phyloP scores from a whole-genome alignment of 2,113 vertebrate species.

The Sminthopsis crassicaudata region DNA sequence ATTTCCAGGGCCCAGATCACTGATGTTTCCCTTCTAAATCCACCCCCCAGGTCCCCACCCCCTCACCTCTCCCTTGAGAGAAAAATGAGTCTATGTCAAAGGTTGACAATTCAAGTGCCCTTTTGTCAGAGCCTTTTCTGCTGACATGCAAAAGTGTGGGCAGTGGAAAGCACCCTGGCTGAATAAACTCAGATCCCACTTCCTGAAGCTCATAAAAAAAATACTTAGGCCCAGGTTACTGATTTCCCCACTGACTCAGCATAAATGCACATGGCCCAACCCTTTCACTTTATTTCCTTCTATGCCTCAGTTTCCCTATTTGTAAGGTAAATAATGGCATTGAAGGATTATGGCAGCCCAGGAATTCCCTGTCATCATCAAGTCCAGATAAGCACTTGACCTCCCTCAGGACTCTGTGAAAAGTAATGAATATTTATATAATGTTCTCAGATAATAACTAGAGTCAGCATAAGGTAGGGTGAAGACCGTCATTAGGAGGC shows the following conservation, averaged over 20 bases:
- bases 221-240: constrained; percentile 28
- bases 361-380: constrained; percentile 22
- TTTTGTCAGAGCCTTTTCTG: fast-evolving
- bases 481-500: neutral
- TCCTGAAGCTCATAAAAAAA: constrained; percentile 52
- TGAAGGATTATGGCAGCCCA: constrained; percentile 48
- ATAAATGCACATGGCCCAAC: constrained; percentile 30
- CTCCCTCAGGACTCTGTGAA: constrained; percentile 20
- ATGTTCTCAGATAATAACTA: constrained; percentile 42
- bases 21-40: neutral
- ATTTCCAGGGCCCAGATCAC: neutral
- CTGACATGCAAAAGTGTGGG: neutral
- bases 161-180: constrained; percentile 1
- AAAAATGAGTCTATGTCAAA: neutral
- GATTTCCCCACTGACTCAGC: neutral
- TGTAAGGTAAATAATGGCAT: constrained; percentile 8
- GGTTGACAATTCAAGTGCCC: neutral
- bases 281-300: neutral
- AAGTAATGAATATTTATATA: constrained; percentile 55
- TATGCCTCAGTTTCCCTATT: constrained; percentile 45
- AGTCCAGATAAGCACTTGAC: constrained; percentile 3
- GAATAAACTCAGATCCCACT: constrained; percentile 60
- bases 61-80: constrained; percentile 23
- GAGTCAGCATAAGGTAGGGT: neutral
- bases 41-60: neutral